Evolutionary conservation across 2,113 vertebrate species (phyloP).

Genomic region (Heterotis niloticus): DNA sequence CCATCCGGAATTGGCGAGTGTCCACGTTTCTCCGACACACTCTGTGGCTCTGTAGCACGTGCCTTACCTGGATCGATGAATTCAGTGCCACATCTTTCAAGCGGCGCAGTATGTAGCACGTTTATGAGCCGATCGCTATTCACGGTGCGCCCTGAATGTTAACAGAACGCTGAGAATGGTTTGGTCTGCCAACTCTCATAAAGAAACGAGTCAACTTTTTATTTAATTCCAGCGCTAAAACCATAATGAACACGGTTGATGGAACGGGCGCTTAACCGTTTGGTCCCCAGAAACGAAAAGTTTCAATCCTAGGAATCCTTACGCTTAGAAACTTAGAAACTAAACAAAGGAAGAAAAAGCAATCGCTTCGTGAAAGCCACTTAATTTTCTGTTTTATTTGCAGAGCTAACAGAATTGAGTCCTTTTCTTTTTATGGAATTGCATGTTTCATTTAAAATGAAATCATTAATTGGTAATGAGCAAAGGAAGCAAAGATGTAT

Average conservation of each 20-base stretch:
- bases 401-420: neutral
- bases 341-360: neutral
- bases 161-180: neutral
- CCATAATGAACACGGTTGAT: neutral
- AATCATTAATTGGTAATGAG: neutral
- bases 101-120: neutral
- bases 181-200: neutral
- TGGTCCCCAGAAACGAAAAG: neutral
- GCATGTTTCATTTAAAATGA: conserved; percentile 9
- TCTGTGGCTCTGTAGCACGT: too few relatives aligned
- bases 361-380: neutral
- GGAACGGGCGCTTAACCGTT: neutral
- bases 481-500: conserved; percentile 1
- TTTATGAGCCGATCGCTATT: neutral
- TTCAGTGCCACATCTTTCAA: too few relatives aligned
- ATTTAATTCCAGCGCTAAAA: neutral
- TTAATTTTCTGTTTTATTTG: neutral
- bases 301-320: too few relatives aligned
- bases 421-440: conserved; percentile 15
- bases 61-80: too few relatives aligned
- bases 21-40: too few relatives aligned
- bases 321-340: neutral
- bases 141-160: too few relatives aligned
- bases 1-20: too few relatives aligned
- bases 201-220: neutral